Evolutionary conservation across 2,888 invertebrate genomes (phyloP), one percentile per base, ranked within the genome.

Genomic region (Arctia plantaginis): DNA sequence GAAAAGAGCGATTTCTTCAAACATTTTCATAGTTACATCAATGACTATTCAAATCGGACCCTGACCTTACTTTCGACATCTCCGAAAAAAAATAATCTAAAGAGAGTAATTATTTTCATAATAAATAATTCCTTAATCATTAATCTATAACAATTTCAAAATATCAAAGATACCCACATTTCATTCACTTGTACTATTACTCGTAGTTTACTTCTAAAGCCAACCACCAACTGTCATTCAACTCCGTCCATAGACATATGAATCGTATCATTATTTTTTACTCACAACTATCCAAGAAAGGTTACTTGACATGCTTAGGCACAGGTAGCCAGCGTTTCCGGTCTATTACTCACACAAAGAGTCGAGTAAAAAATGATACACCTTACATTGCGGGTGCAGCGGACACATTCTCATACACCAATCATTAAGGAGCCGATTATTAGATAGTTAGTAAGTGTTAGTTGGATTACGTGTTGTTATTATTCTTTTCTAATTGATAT

Each of bases 261-360:
- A 80, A 35, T 44, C 76, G 70, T 70, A 77, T 75, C 77, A 66
- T 70, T 66, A 72, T 78, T 84, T 83, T 77, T 76, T 78, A 76
- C 55, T 65, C 67, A 59, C 51, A 35, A 41, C 65, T 47, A 62
- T 62, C 71, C 75, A 76, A 79, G 79, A 82, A 79, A 80, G 79
- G 77, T 80, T 85, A 85, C 71, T 85, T 85, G 74, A 73, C 75
- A 84, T 82, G 82, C 87, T 81, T 80, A 80, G 75, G 80, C 83
- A 85, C 88, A 89, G 89, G 89, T 89, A 89, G 89, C 83, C 76
- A 74, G 75, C 78, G 77, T 88, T 87, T 89, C 89, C 89, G 88
- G 88, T 86, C 85, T 82, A 82, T 83, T 86, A 82, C 86, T 76
- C 86, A 87, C 82, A 73, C 65, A 39, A 70, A 70, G 77, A 80